Evolutionary conservation across 2,888 invertebrate genomes (phyloP).

Genomic region (Agriopis marginaria): DNA sequence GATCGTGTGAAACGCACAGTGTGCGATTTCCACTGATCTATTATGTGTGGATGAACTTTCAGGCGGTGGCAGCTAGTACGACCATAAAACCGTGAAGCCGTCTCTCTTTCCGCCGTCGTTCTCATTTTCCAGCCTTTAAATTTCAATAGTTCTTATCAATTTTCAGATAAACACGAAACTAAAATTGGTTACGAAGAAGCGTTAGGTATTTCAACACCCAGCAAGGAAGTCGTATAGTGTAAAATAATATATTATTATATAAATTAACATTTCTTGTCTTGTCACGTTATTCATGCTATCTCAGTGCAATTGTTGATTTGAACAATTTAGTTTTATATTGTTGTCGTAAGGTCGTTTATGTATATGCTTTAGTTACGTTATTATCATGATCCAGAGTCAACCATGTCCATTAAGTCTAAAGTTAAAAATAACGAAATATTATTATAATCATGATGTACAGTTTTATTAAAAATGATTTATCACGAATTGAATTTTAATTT

Average conservation of each 20-base stretch:
- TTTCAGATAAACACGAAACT: conserved; percentile 85
- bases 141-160: conserved; percentile 9
- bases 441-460: conserved; percentile 80
- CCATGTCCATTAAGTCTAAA: conserved; percentile 76
- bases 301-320: conserved; percentile 82
- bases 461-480: conserved; percentile 78
- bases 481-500: conserved; percentile 50
- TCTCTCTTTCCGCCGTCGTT: no score
- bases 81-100: no score
- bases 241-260: conserved; percentile 46
- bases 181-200: conserved; percentile 95
- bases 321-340: conserved; percentile 70
- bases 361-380: conserved; percentile 56
- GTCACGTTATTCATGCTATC: conserved; percentile 64
- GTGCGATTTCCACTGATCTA: no score
- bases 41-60: no score
- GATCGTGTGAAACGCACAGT: no score
- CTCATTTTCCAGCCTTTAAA: no score
- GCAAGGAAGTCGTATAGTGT: conserved; percentile 91
- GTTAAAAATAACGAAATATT: conserved; percentile 45
- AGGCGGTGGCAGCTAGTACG: no score
- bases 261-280: conserved; percentile 54
- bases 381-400: conserved; percentile 66
- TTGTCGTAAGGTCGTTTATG: conserved; percentile 58
- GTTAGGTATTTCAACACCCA: conserved; percentile 95